phyloP scores from a whole-genome alignment of 2,113 vertebrate species.

The Hyaena hyaena region DNA sequence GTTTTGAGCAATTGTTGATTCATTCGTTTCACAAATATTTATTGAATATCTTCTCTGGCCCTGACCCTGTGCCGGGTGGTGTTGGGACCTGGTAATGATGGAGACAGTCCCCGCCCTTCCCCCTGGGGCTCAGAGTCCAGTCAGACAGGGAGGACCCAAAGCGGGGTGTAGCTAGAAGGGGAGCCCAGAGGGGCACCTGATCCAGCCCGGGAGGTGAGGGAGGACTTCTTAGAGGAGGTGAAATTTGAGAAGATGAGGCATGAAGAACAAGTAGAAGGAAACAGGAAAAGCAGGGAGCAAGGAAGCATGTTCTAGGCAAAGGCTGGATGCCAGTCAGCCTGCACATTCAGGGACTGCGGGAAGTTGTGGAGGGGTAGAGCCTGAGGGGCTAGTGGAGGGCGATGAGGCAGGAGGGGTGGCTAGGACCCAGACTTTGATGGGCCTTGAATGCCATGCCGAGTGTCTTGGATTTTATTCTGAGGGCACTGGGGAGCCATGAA shows the following conservation, averaged over 20 bases:
- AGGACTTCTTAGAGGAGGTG: not conserved
- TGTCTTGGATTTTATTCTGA: not conserved
- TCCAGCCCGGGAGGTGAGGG: not conserved
- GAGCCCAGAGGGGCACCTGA: not conserved
- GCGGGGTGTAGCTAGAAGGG: not conserved
- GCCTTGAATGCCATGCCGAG: not conserved
- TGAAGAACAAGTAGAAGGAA: not conserved
- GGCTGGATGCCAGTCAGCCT: not conserved
- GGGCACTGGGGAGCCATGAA: not conserved
- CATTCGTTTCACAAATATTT: not conserved
- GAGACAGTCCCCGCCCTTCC: not conserved
- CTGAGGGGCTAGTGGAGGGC: not conserved
- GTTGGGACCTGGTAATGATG: not conserved
- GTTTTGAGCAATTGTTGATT: not conserved
- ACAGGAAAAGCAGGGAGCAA: not conserved
- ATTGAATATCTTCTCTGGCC: not conserved
- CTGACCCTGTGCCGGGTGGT: not conserved
- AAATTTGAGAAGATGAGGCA: not conserved
- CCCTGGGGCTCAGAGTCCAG: not conserved
- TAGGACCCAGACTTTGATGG: not conserved
- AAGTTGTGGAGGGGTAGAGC: not conserved
- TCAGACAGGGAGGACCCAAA: not conserved
- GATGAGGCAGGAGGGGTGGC: not conserved
- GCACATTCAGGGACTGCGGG: not conserved
- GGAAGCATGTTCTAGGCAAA: not conserved